phyloP scores from a whole-genome alignment of 2,888 invertebrate genomes.

The Drosophila tanythrix region DNA sequence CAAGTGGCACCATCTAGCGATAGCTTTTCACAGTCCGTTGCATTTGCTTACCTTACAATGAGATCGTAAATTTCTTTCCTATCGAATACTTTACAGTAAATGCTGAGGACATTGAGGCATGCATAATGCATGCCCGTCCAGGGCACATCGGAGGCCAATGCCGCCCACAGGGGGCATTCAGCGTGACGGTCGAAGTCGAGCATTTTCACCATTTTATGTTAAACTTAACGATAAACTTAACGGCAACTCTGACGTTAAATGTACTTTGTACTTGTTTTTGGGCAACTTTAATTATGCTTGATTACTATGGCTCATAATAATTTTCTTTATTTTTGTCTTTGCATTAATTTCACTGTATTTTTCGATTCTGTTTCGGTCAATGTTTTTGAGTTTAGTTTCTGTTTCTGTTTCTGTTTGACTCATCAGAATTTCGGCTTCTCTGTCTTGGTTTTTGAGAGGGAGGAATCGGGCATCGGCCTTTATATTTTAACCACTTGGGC shows the following conservation, averaged over 20 bases:
- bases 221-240: slow-evolving; percentile 34
- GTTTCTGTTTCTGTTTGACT: slow-evolving; percentile 30
- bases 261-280: slow-evolving; percentile 22
- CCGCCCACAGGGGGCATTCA: slow-evolving; percentile 88
- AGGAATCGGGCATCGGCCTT: slow-evolving; percentile 14
- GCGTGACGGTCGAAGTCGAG: slow-evolving; percentile 88
- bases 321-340: slow-evolving; percentile 2
- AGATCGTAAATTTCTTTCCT: slow-evolving; percentile 91
- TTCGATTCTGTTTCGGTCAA: slow-evolving; percentile 18
- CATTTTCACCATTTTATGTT: slow-evolving; percentile 85
- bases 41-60: slow-evolving; percentile 89
- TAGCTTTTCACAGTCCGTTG: slow-evolving; percentile 40
- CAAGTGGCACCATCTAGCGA: slow-evolving; percentile 50
- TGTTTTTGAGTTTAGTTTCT: slow-evolving; percentile 16
- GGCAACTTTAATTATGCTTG: slow-evolving; percentile 16
- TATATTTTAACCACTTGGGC: slow-evolving; percentile 34
- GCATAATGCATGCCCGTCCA: slow-evolving; percentile 94
- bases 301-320: slow-evolving; percentile 34
- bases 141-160: slow-evolving; percentile 86
- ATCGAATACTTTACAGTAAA: slow-evolving; percentile 95
- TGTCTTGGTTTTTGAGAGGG: neutral
- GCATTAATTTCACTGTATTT: slow-evolving; percentile 34
- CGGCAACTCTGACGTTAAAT: slow-evolving; percentile 26
- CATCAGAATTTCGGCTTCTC: slow-evolving; percentile 8
- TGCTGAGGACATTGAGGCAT: slow-evolving; percentile 92